Percentiles rank a stretch among this genome's conserved stretches.
These are phyloP conservation scores for Colaptes auratus DNA, from an alignment of 2,113 vertebrate genomes.

Conservation along the genomic window DNA sequence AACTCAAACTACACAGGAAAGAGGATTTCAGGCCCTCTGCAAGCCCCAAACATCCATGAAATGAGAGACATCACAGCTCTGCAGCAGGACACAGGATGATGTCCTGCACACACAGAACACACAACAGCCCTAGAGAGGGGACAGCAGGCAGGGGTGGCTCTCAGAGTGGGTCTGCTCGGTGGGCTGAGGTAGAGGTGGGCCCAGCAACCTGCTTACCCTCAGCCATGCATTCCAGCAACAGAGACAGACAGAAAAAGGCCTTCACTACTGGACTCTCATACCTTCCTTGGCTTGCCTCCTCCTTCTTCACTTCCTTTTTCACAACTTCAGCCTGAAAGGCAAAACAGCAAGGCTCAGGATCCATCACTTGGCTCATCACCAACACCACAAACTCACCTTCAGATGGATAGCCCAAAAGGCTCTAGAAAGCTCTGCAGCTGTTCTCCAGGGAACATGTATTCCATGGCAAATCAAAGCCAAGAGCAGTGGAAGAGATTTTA, in stretches of 20 bases:
- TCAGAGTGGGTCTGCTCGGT: not conserved
- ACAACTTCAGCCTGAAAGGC: slow-evolving; percentile 61
- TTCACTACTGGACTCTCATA: slow-evolving; percentile 36
- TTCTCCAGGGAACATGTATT: not conserved
- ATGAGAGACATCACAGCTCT: no score
- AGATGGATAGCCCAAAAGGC: not conserved
- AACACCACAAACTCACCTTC: not conserved
- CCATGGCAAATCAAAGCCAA: fast-evolving
- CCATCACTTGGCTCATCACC: not conserved
- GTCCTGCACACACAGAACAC: not conserved
- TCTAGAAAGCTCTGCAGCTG: not conserved
- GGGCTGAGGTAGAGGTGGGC: not conserved
- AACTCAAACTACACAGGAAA: not conserved
- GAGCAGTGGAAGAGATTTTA: fast-evolving
- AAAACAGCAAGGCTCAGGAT: slow-evolving; percentile 20
- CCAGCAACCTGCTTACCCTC: not conserved
- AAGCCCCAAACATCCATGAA: not conserved
- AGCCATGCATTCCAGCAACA: not conserved
- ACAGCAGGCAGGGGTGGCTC: not conserved
- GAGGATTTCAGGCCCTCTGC: not conserved
- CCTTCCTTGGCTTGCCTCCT: slow-evolving; percentile 66
- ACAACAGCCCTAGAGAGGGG: not conserved
- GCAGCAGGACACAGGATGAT: not conserved
- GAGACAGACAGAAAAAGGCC: fast-evolving
- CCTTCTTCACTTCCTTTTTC: slow-evolving; percentile 29